Conservation (phyloP, 2,797 vertebrate genomes). For the Thamnophis elegans region DNA sequence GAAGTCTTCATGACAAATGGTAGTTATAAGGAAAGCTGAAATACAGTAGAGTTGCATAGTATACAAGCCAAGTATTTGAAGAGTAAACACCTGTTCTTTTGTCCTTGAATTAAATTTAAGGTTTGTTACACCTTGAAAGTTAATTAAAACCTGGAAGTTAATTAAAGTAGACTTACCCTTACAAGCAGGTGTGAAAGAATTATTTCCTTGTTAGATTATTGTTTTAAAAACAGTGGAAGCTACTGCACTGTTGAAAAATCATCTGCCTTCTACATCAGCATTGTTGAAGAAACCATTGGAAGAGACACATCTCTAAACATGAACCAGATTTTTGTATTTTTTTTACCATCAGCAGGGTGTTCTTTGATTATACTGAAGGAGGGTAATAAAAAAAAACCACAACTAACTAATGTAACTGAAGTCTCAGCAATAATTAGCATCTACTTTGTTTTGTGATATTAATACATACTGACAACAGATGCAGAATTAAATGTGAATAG, state of each 20-base stretch:
- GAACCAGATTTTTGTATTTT: slow-evolving; percentile 34
- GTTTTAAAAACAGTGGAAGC: slow-evolving; percentile 23
- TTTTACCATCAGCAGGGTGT: slow-evolving; percentile 50
- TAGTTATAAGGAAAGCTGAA: slow-evolving; percentile 31
- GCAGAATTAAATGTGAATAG: slow-evolving; percentile 25
- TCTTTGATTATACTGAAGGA: slow-evolving; percentile 44
- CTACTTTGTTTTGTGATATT: slow-evolving; percentile 23
- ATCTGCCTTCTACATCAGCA: slow-evolving; percentile 17
- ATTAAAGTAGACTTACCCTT: slow-evolving; percentile 47
- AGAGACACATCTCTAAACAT: slow-evolving; percentile 46
- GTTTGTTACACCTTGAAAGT: slow-evolving; percentile 34
- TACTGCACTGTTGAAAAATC: neutral
- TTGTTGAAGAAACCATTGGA: slow-evolving; percentile 46
- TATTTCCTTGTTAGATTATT: neutral
- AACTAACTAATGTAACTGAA: slow-evolving; percentile 34
- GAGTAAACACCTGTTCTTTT: slow-evolving; percentile 23
- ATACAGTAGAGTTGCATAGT: slow-evolving; percentile 39
- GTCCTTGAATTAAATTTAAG: slow-evolving; percentile 23
- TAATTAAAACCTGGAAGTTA: slow-evolving; percentile 5
- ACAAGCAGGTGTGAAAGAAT: neutral
- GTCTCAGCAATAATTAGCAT: slow-evolving; percentile 35
- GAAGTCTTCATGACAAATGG: neutral
- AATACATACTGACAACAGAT: slow-evolving; percentile 36
- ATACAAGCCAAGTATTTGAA: neutral
- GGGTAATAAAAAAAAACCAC: slow-evolving; percentile 29